Percentiles rank a stretch among this genome's conserved stretches.
Conservation (phyloP, 2,888 invertebrate species). For the Molorchus minor region DNA sequence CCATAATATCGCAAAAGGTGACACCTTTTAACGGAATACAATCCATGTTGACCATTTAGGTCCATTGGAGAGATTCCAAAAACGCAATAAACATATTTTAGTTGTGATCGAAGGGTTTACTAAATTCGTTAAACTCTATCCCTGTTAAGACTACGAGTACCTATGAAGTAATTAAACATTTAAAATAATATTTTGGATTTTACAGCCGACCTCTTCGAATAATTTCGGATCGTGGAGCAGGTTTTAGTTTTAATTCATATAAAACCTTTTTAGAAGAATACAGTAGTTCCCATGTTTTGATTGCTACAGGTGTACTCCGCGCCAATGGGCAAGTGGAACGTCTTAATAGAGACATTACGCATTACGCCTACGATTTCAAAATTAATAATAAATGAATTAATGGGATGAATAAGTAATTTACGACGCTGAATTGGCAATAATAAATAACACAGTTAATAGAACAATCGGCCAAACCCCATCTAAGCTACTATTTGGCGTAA, state of each 20-base stretch:
- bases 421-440: conserved; percentile 27
- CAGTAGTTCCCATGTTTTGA: conserved; percentile 41
- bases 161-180: conserved; percentile 35
- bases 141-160: conserved; percentile 33
- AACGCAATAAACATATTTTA: conserved; percentile 44
- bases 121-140: conserved; percentile 46
- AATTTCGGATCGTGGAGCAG: conserved; percentile 42
- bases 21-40: too few relatives aligned
- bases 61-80: conserved; percentile 37
- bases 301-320: conserved; percentile 34
- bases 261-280: conserved; percentile 35
- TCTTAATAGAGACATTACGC: conserved; percentile 33
- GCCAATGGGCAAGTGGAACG: conserved; percentile 28
- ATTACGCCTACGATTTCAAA: conserved; percentile 42
- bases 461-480: conserved; percentile 25
- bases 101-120: conserved; percentile 47
- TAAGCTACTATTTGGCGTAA: conserved; percentile 30
- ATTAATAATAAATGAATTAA: conserved; percentile 29
- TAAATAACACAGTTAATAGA: conserved; percentile 23
- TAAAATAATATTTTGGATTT: conserved; percentile 38
- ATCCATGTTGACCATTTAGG: conserved; percentile 50
- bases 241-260: conserved; percentile 42
- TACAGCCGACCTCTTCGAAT: conserved; percentile 42
- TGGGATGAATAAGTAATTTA: conserved; percentile 37
- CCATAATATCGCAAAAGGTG: too few relatives aligned